Conservation (phyloP, 2,797 vertebrate genomes). For the Pseudochirops cupreus region DNA sequence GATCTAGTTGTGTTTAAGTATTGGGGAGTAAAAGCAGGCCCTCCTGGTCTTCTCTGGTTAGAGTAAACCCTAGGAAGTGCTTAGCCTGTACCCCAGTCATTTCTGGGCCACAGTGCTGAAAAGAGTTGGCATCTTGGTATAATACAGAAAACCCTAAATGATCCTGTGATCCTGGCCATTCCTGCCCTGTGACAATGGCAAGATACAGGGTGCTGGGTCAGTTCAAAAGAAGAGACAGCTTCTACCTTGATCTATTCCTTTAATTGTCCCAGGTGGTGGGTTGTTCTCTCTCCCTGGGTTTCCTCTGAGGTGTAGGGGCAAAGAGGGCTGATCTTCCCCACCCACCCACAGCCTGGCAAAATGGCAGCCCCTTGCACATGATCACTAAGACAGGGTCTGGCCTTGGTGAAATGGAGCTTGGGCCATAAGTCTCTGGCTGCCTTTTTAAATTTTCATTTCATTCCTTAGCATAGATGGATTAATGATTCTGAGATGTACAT, state of each 20-base stretch:
- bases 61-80: not conserved
- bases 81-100: not conserved
- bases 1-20: no score
- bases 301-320: not conserved
- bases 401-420: fast-evolving
- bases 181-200: not conserved
- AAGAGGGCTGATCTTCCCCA: not conserved
- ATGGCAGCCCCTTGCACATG: not conserved
- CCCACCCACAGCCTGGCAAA: not conserved
- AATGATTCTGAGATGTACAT: not conserved
- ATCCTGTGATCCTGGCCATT: not conserved
- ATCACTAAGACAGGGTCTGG: not conserved
- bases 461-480: not conserved
- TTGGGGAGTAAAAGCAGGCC: not conserved
- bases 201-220: not conserved
- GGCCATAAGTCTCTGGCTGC: not conserved
- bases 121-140: not conserved
- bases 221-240: not conserved
- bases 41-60: not conserved
- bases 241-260: not conserved
- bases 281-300: not conserved
- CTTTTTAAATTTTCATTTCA: not conserved
- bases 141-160: not conserved
- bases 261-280: not conserved
- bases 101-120: not conserved